A percentile compares a stretch with the other conserved stretches of the same genome.
Conservation (phyloP, 2,113 vertebrate genomes). For the Illadopsis cleaveri region DNA sequence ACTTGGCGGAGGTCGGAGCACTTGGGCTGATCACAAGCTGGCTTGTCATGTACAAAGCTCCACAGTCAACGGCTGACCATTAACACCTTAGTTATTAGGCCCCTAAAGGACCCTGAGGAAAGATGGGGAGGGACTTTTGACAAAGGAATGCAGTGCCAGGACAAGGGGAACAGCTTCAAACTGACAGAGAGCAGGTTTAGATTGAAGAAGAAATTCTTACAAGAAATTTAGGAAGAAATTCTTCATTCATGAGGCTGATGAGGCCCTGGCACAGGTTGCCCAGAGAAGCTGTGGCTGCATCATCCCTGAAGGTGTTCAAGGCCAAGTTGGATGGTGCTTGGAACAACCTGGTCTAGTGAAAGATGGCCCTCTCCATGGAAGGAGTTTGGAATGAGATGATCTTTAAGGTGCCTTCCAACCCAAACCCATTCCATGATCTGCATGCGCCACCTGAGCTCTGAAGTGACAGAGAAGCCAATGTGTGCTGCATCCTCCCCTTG, state of each 20-base stretch:
- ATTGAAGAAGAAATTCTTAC: too few species aligned
- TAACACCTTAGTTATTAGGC: background rate
- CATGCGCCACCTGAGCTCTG: background rate
- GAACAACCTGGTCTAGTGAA: background rate
- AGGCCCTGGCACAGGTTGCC: background rate
- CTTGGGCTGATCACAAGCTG: background rate
- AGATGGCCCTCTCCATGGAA: background rate
- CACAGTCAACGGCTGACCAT: background rate
- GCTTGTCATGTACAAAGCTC: fast-evolving
- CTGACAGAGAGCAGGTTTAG: background rate
- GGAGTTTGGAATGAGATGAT: background rate
- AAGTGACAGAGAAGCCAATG: background rate
- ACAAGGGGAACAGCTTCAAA: background rate
- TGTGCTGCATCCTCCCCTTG: background rate
- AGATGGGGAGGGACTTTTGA: background rate
- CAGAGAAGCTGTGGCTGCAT: background rate
- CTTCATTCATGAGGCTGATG: background rate
- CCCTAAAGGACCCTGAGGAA: background rate
- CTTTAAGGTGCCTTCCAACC: background rate
- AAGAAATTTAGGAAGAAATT: background rate
- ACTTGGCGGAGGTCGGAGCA: background rate
- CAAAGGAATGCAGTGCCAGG: background rate
- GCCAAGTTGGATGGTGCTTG: background rate
- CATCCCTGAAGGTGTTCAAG: background rate
- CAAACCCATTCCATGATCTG: background rate